phyloP scores from a whole-genome alignment of 2,888 invertebrate species.

The Synanthedon tipuliformis region DNA sequence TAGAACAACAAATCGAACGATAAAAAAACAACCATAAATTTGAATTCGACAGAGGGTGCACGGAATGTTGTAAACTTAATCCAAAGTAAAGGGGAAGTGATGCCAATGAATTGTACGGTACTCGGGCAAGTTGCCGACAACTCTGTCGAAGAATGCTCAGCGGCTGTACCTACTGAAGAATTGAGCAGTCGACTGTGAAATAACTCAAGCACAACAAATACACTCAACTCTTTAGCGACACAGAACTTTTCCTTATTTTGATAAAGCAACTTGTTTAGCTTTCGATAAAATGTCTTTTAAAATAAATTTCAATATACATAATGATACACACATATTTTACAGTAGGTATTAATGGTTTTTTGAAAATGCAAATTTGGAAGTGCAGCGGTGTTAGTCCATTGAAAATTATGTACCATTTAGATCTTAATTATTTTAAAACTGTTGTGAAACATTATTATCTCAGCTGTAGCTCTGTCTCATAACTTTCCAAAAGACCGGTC shows the following conservation, averaged over 20 bases:
- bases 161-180: constrained; percentile 20
- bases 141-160: constrained; percentile 27
- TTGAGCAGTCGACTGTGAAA: constrained; percentile 40
- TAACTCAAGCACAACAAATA: constrained; percentile 29
- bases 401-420: too few species aligned
- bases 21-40: constrained; percentile 23
- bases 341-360: too few species aligned
- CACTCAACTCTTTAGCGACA: constrained; percentile 7
- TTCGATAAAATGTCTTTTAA: background rate
- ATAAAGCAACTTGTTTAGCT: constrained; percentile 26
- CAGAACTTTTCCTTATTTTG: constrained; percentile 17
- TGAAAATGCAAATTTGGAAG: too few species aligned
- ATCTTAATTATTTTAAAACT: too few species aligned
- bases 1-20: background rate
- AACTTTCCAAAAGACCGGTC: too few species aligned
- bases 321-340: too few species aligned
- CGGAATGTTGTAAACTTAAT: constrained; percentile 41
- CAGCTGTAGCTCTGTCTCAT: too few species aligned
- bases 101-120: constrained; percentile 35
- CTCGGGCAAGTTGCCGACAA: constrained; percentile 33
- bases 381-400: too few species aligned
- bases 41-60: constrained; percentile 19
- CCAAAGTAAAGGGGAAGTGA: constrained; percentile 27
- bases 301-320: background rate
- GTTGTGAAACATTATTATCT: too few species aligned